phyloP scores from a whole-genome alignment of 2,888 invertebrate species.

The Tupiocoris notatus region DNA sequence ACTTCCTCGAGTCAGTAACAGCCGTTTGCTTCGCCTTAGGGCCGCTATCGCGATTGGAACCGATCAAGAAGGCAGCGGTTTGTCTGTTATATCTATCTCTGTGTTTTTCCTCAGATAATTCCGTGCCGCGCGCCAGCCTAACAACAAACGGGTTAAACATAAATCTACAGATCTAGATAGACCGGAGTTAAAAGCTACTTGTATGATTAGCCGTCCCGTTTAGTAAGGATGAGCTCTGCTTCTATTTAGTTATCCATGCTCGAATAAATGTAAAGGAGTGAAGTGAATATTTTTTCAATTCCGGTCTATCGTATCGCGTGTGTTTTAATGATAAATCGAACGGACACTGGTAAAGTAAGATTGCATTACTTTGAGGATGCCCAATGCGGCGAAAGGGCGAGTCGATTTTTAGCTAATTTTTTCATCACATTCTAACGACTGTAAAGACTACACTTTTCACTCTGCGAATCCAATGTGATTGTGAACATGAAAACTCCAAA shows the following conservation, averaged over 20 bases:
- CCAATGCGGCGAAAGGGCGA: too few relatives aligned
- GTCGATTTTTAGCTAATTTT: too few relatives aligned
- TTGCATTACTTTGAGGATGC: too few relatives aligned
- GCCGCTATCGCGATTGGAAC: neutral
- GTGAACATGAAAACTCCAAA: too few relatives aligned
- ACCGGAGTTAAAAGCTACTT: neutral
- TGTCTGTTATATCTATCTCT: neutral
- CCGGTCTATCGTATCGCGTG: too few relatives aligned
- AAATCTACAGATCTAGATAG: constrained; percentile 23
- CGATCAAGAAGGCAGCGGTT: neutral
- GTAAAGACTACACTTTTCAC: too few relatives aligned
- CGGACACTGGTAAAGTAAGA: too few relatives aligned
- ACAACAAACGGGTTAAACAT: constrained; percentile 19
- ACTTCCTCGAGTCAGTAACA: neutral
- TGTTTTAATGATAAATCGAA: too few relatives aligned
- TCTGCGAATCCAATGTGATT: too few relatives aligned
- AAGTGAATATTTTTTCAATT: too few relatives aligned
- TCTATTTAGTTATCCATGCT: neutral
- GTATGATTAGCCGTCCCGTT: constrained; percentile 3
- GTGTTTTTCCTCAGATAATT: neutral
- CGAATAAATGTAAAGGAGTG: too few relatives aligned
- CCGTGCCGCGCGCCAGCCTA: neutral
- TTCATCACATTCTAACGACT: too few relatives aligned
- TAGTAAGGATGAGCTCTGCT: neutral
- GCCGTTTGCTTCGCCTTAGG: neutral